Base-by-base conservation (phyloP, 2,888 invertebrate species). In the Helobdella robusta region DNA sequence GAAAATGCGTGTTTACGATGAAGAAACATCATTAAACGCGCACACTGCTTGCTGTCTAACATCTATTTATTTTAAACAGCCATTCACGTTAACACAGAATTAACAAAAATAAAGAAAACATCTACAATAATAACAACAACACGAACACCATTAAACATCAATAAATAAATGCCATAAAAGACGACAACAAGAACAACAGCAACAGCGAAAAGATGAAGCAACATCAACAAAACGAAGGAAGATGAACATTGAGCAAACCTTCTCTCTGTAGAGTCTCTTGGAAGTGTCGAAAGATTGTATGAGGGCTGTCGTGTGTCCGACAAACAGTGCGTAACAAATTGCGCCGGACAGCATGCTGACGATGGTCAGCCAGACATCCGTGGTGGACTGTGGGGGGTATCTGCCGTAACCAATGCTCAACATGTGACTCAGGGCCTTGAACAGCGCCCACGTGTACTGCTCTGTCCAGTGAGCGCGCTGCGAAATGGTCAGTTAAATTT, bases 401-500 rank as follows among this genome's bases (percentile, higher is more conserved):
- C 94, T 86, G 73, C 95, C 95, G 81, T 95, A 95, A 73, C 95
- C 95, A 81, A 95, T 95, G 83, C 94, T 95, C 76, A 95, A 84
- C 95, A 95, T 95, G 81, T 95, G 95, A 34, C 94, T 95, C 90
- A 95, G 91, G 69, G 95, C 95, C 82, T 95, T 95, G 83, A 95
- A 95, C 75, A 95, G 83, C 70, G 95, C 92, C 93, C 94, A 95
- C 68, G 94, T 94, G 82, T 95, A 95, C 82, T 95, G 95, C 81
- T 94, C 93, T 78, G 93, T 83, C 95, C 95, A 95, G 81, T 89
- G 90, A 69, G 93, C 89, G 78, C 92, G 89, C 94, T 95, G 84
- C 23, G 84, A n/a, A n/a, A n/a, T n/a, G n/a, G n/a, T n/a, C n/a
- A n/a, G n/a, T n/a, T n/a, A n/a, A n/a, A n/a, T n/a, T n/a, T n/a